Percentiles rank a stretch among this genome's conserved stretches.
Conservation (phyloP, 2,113 vertebrate genomes). For the Gymnarchus niloticus region DNA sequence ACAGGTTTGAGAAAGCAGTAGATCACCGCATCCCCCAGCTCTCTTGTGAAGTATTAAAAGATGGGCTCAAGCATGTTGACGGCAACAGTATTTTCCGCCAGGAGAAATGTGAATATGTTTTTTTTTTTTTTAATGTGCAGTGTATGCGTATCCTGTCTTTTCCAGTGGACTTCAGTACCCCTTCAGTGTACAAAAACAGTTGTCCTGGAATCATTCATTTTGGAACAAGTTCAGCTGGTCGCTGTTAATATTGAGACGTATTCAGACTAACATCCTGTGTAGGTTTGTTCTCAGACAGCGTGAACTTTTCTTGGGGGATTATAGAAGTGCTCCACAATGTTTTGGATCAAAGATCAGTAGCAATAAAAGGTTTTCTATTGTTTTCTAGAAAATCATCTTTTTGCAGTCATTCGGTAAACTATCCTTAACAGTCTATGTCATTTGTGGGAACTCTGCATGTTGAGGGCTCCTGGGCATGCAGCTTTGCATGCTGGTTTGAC, state of each 20-base stretch:
- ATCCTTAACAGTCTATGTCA: neutral
- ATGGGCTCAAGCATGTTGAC: neutral
- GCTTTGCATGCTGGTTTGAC: neutral
- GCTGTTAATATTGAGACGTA: neutral
- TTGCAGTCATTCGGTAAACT: neutral
- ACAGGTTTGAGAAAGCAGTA: neutral
- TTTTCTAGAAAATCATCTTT: neutral
- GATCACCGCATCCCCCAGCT: neutral
- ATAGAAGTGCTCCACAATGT: neutral
- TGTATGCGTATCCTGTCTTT: neutral
- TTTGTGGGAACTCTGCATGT: neutral
- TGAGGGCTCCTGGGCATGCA: neutral
- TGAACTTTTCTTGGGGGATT: neutral
- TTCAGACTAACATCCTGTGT: neutral
- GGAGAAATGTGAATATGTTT: neutral
- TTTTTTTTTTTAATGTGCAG: neutral
- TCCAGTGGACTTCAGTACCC: neutral
- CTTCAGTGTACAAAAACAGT: neutral
- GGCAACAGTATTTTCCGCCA: slow-evolving; percentile 1
- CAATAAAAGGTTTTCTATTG: neutral
- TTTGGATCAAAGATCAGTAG: neutral
- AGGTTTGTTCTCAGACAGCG: neutral
- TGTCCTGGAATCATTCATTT: neutral
- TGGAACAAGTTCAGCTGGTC: neutral
- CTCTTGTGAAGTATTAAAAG: neutral